Evolutionary conservation across 2,888 invertebrate genomes (phyloP).

Genomic region (Incurvaria masculella): DNA sequence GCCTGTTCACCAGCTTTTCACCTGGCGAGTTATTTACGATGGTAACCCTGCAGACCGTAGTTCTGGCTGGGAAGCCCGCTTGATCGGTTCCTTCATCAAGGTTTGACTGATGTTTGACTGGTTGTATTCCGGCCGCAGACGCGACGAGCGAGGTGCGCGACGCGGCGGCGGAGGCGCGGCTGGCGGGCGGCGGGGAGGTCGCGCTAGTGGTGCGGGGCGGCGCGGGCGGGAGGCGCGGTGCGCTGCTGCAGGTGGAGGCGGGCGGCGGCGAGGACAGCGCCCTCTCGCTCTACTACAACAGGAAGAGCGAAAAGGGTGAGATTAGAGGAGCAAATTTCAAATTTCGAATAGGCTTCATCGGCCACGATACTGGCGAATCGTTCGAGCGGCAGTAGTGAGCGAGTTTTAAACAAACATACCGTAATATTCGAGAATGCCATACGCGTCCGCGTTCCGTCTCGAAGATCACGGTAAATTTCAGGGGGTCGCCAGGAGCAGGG

Average conservation of each 20-base stretch:
- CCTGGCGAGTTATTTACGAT: too few species aligned
- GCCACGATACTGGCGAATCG: too few species aligned
- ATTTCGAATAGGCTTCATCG: too few species aligned
- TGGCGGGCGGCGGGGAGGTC: constrained; percentile 30
- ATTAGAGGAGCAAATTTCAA: not conserved
- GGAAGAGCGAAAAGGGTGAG: constrained; percentile 39
- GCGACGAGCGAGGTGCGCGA: constrained; percentile 28
- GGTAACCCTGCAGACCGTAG: too few species aligned
- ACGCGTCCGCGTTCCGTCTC: too few species aligned
- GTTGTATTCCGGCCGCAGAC: constrained; percentile 23
- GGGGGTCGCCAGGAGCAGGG: too few species aligned
- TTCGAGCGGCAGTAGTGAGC: too few species aligned
- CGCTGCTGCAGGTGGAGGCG: constrained; percentile 33
- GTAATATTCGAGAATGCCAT: not conserved
- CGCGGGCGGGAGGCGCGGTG: constrained; percentile 27
- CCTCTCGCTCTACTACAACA: constrained; percentile 35
- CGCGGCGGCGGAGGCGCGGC: constrained; percentile 27
- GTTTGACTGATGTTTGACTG: not conserved
- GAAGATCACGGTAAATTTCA: too few species aligned
- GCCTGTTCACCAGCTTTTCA: too few species aligned
- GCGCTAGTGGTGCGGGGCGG: constrained; percentile 33
- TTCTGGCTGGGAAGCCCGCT: too few species aligned
- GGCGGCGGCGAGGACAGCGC: constrained; percentile 33
- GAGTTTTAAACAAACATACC: not conserved
- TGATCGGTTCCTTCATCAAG: too few species aligned